phyloP scores from a whole-genome alignment of 2,113 vertebrate species.

The Syngnathus scovelli region DNA sequence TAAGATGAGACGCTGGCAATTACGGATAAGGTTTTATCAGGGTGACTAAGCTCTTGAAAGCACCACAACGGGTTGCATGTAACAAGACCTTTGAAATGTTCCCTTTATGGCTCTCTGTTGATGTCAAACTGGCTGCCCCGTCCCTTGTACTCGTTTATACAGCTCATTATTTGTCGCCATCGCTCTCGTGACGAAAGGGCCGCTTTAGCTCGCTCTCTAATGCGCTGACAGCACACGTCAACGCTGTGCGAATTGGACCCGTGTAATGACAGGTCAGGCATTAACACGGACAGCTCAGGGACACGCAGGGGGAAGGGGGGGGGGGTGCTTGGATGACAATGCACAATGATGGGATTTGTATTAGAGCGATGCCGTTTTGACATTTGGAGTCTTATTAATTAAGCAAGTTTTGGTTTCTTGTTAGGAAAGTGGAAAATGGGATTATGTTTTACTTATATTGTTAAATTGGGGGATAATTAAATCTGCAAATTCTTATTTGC shows the following conservation, averaged over 20 bases:
- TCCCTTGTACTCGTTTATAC: conserved; percentile 12
- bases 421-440: too few relatives aligned
- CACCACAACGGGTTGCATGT: conserved; percentile 10
- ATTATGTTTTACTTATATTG: too few relatives aligned
- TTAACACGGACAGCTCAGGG: conserved; percentile 60
- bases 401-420: too few relatives aligned
- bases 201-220: conserved; percentile 49
- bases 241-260: conserved; percentile 46
- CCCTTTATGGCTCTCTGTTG: conserved; percentile 14
- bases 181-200: conserved; percentile 34
- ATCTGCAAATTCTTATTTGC: too few relatives aligned
- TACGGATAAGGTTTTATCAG: not conserved
- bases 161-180: conserved; percentile 7
- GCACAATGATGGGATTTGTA: not conserved
- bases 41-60: not conserved
- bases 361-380: not conserved
- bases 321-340: conserved; percentile 12
- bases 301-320: conserved; percentile 5
- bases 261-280: conserved; percentile 61
- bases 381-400: too few relatives aligned
- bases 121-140: conserved; percentile 22
- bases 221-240: conserved; percentile 63
- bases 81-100: conserved; percentile 13
- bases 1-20: not conserved
- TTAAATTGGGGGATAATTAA: too few relatives aligned